Evolutionary conservation across 2,888 invertebrate genomes (phyloP).

Genomic region (Xestia xanthographa): DNA sequence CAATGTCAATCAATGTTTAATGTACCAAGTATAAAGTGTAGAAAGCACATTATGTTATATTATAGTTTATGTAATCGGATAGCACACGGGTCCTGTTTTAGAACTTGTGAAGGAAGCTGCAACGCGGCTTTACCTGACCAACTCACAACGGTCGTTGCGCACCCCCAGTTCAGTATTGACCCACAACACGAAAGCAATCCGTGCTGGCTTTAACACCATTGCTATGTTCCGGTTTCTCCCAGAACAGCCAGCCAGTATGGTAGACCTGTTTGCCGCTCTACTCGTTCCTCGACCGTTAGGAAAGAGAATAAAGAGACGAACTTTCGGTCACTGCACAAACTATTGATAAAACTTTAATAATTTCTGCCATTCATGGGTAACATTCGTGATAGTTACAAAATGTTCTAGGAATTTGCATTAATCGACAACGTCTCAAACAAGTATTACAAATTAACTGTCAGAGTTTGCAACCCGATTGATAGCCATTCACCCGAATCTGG

Average conservation of each 20-base stretch:
- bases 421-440: background rate
- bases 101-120: slow-evolving; percentile 65
- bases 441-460: slow-evolving; percentile 1
- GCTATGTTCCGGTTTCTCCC: background rate
- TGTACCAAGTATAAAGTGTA: slow-evolving; percentile 73
- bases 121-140: slow-evolving; percentile 50
- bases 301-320: slow-evolving; percentile 38
- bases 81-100: slow-evolving; percentile 79
- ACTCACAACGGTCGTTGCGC: slow-evolving; percentile 17
- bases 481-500: background rate
- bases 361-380: slow-evolving; percentile 5
- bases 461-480: background rate
- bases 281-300: slow-evolving; percentile 44
- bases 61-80: slow-evolving; percentile 72
- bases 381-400: background rate
- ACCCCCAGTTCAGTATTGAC: slow-evolving; percentile 27
- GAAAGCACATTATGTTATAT: slow-evolving; percentile 73
- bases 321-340: background rate
- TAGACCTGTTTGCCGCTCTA: slow-evolving; percentile 20
- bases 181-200: background rate
- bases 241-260: background rate
- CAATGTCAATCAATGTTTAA: slow-evolving; percentile 74
- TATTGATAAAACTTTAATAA: slow-evolving; percentile 9
- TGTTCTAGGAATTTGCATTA: background rate
- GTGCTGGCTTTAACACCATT: background rate